phyloP scores from a whole-genome alignment of 2,797 vertebrate genomes.

The Schizopygopsis malacanthus region DNA sequence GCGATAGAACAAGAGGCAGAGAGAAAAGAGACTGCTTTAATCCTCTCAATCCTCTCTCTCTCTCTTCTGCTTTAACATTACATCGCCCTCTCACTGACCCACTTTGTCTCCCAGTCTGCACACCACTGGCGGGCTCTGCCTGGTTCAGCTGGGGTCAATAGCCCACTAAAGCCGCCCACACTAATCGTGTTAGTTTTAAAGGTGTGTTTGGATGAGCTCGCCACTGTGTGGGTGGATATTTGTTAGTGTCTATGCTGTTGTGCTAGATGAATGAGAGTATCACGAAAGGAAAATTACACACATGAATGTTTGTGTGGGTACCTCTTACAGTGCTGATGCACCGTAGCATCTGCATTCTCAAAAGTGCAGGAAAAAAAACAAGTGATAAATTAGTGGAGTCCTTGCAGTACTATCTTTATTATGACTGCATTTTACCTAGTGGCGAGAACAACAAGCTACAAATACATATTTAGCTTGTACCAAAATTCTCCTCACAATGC shows the following conservation, averaged over 20 bases:
- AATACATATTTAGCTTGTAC: background rate
- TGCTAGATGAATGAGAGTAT: conserved; percentile 40
- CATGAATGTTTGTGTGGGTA: conserved; percentile 34
- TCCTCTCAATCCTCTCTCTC: conserved; percentile 45
- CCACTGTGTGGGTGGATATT: conserved; percentile 31
- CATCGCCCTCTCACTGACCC: conserved; percentile 58
- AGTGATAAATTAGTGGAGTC: background rate
- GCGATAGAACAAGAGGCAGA: conserved; percentile 2
- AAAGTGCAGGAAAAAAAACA: conserved; percentile 70
- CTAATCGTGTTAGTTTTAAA: conserved; percentile 42
- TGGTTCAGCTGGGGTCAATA: conserved; percentile 52
- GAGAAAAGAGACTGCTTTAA: conserved; percentile 35
- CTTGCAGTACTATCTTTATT: background rate
- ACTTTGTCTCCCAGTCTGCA: conserved; percentile 49
- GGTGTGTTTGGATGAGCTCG: conserved; percentile 33
- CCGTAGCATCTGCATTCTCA: conserved; percentile 69
- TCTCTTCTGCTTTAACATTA: conserved; percentile 54
- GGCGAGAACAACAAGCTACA: background rate
- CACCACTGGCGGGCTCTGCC: conserved; percentile 27
- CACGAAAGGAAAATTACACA: conserved; percentile 35
- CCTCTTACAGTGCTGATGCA: conserved; percentile 22
- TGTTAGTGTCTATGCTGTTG: conserved; percentile 33
- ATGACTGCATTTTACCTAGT: conserved; percentile 3
- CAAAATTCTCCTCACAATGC: background rate
- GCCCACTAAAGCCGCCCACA: conserved; percentile 67